Base-by-base conservation (phyloP, 2,888 invertebrate species). In the Uloborus plumipes region DNA sequence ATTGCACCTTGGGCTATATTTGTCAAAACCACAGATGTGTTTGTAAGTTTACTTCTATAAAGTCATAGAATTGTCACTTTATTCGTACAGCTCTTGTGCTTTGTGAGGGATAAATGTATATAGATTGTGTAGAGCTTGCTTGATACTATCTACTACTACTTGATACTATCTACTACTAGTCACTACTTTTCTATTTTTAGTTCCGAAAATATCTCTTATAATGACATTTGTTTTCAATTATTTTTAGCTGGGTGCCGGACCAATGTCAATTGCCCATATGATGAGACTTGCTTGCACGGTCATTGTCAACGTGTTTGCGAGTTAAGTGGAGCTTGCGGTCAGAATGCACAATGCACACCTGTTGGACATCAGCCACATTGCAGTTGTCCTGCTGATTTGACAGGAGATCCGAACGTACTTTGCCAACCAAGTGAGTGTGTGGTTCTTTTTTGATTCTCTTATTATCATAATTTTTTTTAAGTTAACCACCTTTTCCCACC, bases 1-100 rank as follows among this genome's bases (percentile, higher is more conserved):
- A 95, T 85, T 97, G 97, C 90, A 95, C 95, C 16, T 94, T 82
- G 49, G 96, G 96, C 0, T 95, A 96, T 87, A 95, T 96, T 85
- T 97, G 97, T 87, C 89, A 95, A 77, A 85, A 77, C 64, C 79
- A 82, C 39, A 78, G 86, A 16, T 86, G 86, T 22, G 77, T 85
- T 13, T 51, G 84, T 84, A 72, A 70, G 74, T 70, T 31, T 18
- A 6, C 26, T 58, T 18, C 13, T 58, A 50, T 39, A 39, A 9
- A 39, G 1, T 7, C 3, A 7, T 39, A 7, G 7, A 39, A 9
- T 9, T 39, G 11, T 39, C 39, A 39, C 39, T 6, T 1, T 2
- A 39, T 39, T 26, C 4, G 2, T 39, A 39, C 39, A 1, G 39
- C 11, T n/a, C n/a, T n/a, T n/a, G n/a, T n/a, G n/a, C n/a, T n/a